These are phyloP conservation scores for Heliconius ismenius DNA, from an alignment of 2,888 invertebrate species.

Conservation along the genomic window DNA sequence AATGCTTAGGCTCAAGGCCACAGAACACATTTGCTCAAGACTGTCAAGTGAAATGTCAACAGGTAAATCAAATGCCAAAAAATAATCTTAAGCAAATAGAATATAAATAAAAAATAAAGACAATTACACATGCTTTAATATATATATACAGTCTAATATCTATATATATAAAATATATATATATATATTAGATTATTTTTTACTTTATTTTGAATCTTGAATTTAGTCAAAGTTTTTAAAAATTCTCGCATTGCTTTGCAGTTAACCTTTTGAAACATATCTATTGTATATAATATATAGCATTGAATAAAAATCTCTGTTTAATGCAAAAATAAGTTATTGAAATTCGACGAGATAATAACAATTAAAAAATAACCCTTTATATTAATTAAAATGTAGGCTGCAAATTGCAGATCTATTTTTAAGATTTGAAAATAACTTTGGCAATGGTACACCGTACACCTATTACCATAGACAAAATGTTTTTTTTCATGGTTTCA, in stretches of 20 bases:
- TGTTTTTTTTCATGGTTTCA: background rate
- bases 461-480: slow-evolving; percentile 1
- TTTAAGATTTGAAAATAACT: background rate
- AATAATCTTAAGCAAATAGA: background rate
- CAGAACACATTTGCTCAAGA: too few relatives aligned
- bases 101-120: background rate
- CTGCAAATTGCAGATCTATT: background rate
- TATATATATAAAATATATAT: too few relatives aligned
- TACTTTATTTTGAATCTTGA: background rate
- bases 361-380: background rate
- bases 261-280: background rate
- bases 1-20: background rate
- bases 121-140: background rate
- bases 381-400: too few relatives aligned
- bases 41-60: background rate
- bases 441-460: background rate
- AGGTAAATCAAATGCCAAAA: background rate
- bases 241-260: background rate
- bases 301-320: background rate
- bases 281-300: background rate
- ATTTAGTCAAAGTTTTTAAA: background rate
- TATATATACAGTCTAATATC: too few relatives aligned
- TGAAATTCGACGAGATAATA: background rate
- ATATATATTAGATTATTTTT: background rate
- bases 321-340: background rate